Conservation (phyloP, 2,888 invertebrate species). For the Rhamnusium bicolor region DNA sequence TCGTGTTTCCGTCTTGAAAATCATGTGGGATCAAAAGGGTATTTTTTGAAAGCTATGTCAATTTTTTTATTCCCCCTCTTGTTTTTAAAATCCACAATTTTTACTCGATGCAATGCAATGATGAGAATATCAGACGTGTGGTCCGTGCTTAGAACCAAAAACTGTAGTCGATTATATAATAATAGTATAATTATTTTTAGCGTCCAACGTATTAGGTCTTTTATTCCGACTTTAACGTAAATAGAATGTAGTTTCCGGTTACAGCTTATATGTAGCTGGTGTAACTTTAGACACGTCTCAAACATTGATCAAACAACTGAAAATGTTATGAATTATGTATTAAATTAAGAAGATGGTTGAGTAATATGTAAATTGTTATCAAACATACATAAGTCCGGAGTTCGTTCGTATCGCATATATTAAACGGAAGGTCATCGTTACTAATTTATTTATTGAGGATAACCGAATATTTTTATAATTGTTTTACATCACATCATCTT, state of each 20-base stretch:
- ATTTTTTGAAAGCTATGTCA: too few relatives aligned
- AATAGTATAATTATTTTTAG: slow-evolving; percentile 33
- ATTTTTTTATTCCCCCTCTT: too few relatives aligned
- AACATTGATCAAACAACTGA: slow-evolving; percentile 31
- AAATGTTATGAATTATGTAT: slow-evolving; percentile 30
- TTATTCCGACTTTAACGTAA: slow-evolving; percentile 29
- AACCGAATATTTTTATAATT: background rate
- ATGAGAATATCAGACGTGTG: too few relatives aligned
- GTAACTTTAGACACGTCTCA: slow-evolving; percentile 19
- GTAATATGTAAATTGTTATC: slow-evolving; percentile 15
- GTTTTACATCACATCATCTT: too few relatives aligned
- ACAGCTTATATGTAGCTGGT: slow-evolving; percentile 8
- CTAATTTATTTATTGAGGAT: background rate
- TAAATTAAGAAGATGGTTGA: slow-evolving; percentile 7
- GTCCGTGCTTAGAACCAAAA: background rate
- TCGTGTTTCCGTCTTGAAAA: too few relatives aligned
- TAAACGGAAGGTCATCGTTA: slow-evolving; percentile 9
- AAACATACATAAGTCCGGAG: slow-evolving; percentile 16
- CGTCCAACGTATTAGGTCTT: slow-evolving; percentile 27
- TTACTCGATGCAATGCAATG: too few relatives aligned
- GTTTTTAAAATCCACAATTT: too few relatives aligned
- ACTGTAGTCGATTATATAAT: slow-evolving; percentile 3
- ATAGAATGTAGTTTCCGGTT: slow-evolving; percentile 33
- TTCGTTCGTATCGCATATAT: slow-evolving; percentile 12
- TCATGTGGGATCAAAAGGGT: too few relatives aligned